Conservation (phyloP, 2,113 vertebrate genomes). For the Tylochromis polylepis region DNA sequence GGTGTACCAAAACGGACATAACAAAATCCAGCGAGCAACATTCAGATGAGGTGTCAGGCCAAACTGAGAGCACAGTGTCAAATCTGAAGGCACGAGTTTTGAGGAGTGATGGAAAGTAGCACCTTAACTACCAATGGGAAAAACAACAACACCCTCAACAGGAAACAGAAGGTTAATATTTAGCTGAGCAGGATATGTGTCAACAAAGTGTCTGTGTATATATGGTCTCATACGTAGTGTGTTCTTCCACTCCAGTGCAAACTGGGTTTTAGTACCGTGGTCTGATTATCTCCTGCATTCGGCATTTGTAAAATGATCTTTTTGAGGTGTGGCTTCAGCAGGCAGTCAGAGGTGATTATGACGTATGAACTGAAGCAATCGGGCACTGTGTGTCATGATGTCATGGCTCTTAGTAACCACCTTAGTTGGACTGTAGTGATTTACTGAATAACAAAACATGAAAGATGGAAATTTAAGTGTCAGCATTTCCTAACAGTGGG, state of each 20-base stretch:
- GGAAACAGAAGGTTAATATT: neutral
- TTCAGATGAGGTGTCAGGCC: neutral
- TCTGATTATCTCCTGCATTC: neutral
- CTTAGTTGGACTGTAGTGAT: neutral
- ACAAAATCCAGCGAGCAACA: neutral
- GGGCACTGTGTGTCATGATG: neutral
- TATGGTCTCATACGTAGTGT: neutral
- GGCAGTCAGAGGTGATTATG: neutral
- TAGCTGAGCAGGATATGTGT: neutral
- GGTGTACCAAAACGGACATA: neutral
- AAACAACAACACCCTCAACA: neutral
- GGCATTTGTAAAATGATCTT: neutral
- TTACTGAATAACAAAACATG: neutral
- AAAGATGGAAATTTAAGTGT: neutral
- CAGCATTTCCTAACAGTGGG: neutral
- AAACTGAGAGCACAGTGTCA: constrained; percentile 11
- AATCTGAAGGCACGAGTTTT: neutral
- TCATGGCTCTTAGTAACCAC: neutral
- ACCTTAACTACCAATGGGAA: neutral
- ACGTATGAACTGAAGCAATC: neutral
- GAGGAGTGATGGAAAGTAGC: neutral
- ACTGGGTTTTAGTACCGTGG: neutral
- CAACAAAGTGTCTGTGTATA: neutral
- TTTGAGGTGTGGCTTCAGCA: neutral
- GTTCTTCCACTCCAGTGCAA: neutral